Percentiles rank a stretch among this genome's conserved stretches.
These are phyloP conservation scores for Odontomyia ornata DNA, from an alignment of 2,888 invertebrate genomes.

Conservation along the genomic window DNA sequence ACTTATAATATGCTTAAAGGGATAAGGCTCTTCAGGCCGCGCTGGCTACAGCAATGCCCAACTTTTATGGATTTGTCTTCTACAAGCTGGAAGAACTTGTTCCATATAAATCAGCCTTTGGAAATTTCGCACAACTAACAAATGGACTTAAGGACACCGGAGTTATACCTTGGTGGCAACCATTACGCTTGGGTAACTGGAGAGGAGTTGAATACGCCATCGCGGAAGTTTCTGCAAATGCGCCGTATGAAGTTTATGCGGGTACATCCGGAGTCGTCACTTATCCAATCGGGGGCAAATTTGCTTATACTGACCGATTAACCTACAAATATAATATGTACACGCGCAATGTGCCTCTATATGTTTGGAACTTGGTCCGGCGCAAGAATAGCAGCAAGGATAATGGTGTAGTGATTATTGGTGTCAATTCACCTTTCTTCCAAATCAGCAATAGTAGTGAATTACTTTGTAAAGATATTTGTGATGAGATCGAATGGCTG, in stretches of 20 bases:
- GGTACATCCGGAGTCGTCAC: slow-evolving; percentile 24
- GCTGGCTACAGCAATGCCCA: neutral
- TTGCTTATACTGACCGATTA: neutral
- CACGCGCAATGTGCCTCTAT: slow-evolving; percentile 8
- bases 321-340: slow-evolving; percentile 14
- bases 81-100: neutral
- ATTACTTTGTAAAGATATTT: slow-evolving; percentile 16
- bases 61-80: neutral
- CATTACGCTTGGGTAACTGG: slow-evolving; percentile 24
- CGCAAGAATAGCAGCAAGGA: neutral
- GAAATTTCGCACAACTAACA: neutral
- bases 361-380: slow-evolving; percentile 35
- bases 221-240: neutral
- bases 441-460: neutral
- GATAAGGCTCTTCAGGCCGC: neutral
- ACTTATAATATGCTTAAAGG: too few species aligned
- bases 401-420: slow-evolving; percentile 32
- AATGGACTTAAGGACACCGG: neutral
- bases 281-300: slow-evolving; percentile 2
- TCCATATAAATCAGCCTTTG: neutral
- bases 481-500: slow-evolving; percentile 22
- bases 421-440: slow-evolving; percentile 40
- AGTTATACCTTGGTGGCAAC: slow-evolving; percentile 1
- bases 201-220: slow-evolving; percentile 10
- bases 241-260: slow-evolving; percentile 21